Conservation (phyloP, 1,140 invertebrate species). For the Conus ventricosus region DNA sequence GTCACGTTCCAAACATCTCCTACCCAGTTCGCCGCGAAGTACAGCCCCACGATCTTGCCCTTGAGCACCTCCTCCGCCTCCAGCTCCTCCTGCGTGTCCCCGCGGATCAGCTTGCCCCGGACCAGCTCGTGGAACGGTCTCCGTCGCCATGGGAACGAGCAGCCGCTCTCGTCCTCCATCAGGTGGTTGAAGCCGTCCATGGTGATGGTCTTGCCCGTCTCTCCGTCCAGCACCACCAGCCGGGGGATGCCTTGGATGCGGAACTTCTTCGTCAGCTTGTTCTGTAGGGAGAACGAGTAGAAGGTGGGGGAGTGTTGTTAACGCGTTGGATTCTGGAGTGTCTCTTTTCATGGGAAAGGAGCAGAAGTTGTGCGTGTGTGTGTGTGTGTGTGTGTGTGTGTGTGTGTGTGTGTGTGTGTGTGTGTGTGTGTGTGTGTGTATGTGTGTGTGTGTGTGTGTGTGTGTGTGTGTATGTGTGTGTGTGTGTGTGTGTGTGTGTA, state of each 20-base stretch:
- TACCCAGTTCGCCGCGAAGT: slow-evolving; percentile 90
- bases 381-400: too few relatives aligned
- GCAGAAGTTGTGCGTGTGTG: too few relatives aligned
- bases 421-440: too few relatives aligned
- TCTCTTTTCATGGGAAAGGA: too few relatives aligned
- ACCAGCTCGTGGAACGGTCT: slow-evolving; percentile 78
- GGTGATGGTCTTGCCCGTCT: slow-evolving; percentile 79
- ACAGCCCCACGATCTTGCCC: slow-evolving; percentile 83
- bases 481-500: too few relatives aligned
- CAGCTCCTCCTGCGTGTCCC: slow-evolving; percentile 74
- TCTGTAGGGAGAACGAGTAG: slow-evolving; percentile 72
- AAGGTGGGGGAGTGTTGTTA: too few relatives aligned
- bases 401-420: too few relatives aligned
- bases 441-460: too few relatives aligned
- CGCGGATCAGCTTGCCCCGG: slow-evolving; percentile 77
- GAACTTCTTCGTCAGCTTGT: slow-evolving; percentile 67
- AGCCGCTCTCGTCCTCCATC: slow-evolving; percentile 80
- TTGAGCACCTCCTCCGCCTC: slow-evolving; percentile 64
- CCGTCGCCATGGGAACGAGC: slow-evolving; percentile 82
- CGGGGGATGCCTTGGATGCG: slow-evolving; percentile 71
- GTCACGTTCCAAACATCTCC: slow-evolving; percentile 11
- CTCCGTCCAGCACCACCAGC: slow-evolving; percentile 82
- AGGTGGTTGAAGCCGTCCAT: slow-evolving; percentile 81
- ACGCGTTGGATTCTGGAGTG: too few relatives aligned
- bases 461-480: too few relatives aligned